Base-by-base conservation (phyloP, 1,140 invertebrate genomes). In the Euura saliciscinereae region DNA sequence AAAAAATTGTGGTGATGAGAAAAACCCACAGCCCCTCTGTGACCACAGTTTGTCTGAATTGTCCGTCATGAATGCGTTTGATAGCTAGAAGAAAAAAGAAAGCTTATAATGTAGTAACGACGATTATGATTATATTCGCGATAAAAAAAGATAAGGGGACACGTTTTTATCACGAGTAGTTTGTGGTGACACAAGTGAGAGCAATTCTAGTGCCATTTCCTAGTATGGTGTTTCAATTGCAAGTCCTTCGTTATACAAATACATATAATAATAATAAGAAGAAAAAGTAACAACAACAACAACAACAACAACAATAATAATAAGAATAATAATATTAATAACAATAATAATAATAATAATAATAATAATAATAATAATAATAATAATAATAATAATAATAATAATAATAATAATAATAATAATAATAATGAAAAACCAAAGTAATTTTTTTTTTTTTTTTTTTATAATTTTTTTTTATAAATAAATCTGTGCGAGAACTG, bases 151-250 rank as follows among this genome's bases (percentile, higher is more conserved):
- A 28, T 28, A 28, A 76, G 69, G 72, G 79, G 78, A 83, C 76
- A 76, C 80, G 80, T 80, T 85, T 85, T 85, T 81, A 83, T 84
- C 79, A 77, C 78, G 74, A 84, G 76, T 71, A 81, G 80, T 84
- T 79, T 28, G 28, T 28, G 76, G 81, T 83, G 81, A 86, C 80
- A 82, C 79, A 83, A 86, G 85, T 86, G 85, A 86, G 81, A 86
- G 79, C 82, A 84, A 85, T 87, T 89, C 82, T 88, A 88, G 88
- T 89, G 88, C 88, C 88, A 89, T 90, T 89, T 87, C 82, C 75
- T 85, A 85, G 78, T 83, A 81, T 87, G 87, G 86, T 88, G 83
- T 86, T 88, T 86, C 82, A 81, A 85, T 85, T 84, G 82, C 82
- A 84, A 77, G 80, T 87, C 84, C 80, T 83, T 80, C 73, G 76